A percentile compares a stretch with the other conserved stretches of the same genome.
These are phyloP conservation scores for Bolinopsis microptera DNA, from an alignment of 37 sponge, comb jelly and placozoan species.

Conservation along the genomic window DNA sequence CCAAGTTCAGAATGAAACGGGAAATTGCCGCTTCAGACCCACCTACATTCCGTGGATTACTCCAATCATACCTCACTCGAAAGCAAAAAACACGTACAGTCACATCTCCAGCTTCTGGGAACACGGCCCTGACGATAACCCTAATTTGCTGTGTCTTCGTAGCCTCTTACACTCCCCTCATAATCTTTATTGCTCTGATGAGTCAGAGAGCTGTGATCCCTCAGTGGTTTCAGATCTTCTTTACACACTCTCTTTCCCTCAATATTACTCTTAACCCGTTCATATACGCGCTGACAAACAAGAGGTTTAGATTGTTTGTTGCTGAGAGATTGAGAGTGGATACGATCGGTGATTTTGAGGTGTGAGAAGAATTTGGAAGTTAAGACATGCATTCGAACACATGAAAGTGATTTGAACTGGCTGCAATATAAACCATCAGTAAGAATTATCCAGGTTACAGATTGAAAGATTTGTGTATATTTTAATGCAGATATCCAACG, in stretches of 20 bases:
- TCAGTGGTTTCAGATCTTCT: slow-evolving; percentile 49
- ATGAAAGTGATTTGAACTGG: neutral
- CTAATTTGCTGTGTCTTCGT: slow-evolving; percentile 42
- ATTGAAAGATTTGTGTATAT: no score
- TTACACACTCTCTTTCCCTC: slow-evolving; percentile 49
- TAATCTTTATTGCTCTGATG: slow-evolving; percentile 10
- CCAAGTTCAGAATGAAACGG: neutral
- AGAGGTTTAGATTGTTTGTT: neutral
- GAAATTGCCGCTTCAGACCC: neutral
- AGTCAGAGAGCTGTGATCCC: neutral
- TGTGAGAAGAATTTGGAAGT: neutral
- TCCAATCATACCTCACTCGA: neutral
- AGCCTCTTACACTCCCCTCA: slow-evolving; percentile 38
- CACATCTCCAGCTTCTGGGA: neutral
- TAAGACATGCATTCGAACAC: neutral
- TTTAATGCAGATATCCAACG: no score
- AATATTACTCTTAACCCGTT: slow-evolving; percentile 50
- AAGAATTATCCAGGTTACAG: no score
- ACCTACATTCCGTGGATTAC: neutral
- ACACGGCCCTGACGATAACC: slow-evolving; percentile 30
- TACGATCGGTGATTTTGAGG: neutral
- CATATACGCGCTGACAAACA: slow-evolving; percentile 33
- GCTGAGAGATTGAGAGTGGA: neutral
- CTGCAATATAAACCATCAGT: no score
- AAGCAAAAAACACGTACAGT: neutral